Percentiles rank a stretch among this genome's conserved stretches.
Evolutionary conservation across 2,888 invertebrate genomes (phyloP).

Genomic region (Tachina fera): DNA sequence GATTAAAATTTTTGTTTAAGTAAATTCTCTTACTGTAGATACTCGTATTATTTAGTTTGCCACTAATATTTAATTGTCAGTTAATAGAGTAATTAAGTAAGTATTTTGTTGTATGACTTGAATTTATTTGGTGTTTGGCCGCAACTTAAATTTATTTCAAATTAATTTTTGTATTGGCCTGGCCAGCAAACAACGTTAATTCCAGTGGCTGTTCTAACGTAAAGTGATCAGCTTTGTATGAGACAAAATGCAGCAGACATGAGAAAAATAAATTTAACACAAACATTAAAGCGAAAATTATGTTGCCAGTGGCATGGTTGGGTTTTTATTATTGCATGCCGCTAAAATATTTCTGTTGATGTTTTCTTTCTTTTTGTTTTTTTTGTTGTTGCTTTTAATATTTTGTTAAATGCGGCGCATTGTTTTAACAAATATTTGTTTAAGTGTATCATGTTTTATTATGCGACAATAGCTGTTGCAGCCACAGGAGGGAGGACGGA

Average conservation of each 20-base stretch:
- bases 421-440: slow-evolving; percentile 55
- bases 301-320: slow-evolving; percentile 14
- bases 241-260: neutral
- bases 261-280: slow-evolving; percentile 3
- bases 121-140: slow-evolving; percentile 52
- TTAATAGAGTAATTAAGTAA: slow-evolving; percentile 1
- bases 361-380: neutral
- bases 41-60: too few relatives aligned
- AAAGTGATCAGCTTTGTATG: slow-evolving; percentile 8
- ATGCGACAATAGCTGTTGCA: slow-evolving; percentile 61
- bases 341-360: slow-evolving; percentile 1
- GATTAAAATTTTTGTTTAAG: too few relatives aligned
- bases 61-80: neutral
- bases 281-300: slow-evolving; percentile 3
- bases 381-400: neutral
- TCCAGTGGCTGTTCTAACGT: neutral
- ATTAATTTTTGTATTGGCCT: slow-evolving; percentile 2
- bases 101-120: neutral
- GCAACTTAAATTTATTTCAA: slow-evolving; percentile 40
- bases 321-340: slow-evolving; percentile 40
- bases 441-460: slow-evolving; percentile 64
- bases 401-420: slow-evolving; percentile 24
- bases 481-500: neutral
- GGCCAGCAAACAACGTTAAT: neutral
- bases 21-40: too few relatives aligned